Evolutionary conservation across 2,797 vertebrate genomes (phyloP), one percentile per base, ranked within the genome.

Genomic region (Picus viridis): DNA sequence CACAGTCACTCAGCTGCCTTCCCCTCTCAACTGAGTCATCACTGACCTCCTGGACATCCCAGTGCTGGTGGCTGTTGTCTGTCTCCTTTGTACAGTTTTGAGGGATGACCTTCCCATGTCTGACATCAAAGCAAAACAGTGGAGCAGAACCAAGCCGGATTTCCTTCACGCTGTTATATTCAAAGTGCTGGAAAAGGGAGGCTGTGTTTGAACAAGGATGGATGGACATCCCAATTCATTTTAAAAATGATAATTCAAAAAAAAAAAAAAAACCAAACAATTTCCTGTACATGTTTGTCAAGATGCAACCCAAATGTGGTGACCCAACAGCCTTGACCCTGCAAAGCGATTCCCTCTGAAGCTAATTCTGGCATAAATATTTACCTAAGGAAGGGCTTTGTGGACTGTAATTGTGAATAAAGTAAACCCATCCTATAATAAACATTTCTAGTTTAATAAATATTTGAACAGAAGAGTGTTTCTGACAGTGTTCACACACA

Each of bases 21-120:
- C 53, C 29, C n/a, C 72, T 68, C 30, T 16, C 4, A 5, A 26
- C 29, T 81, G 43, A n/a, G 13, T 12, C 43, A 19, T 6, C 29
- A 75, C 97, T 94, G 93, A 98, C 98, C 98, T 99, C 97, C 72
- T 97, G 97, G 73, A 98, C 96, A 78, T 98, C 98, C 98, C 98
- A 99, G 92, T 95, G 97, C 80, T 98, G 97, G 34, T 90, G 95
- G 84, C 78, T 72, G 69, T 93, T 88, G 6, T 94, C 68, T 32
- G 70, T 83, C 49, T 93, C 97, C 54, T 92, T 26, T 6, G 95
- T 96, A 86, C 98, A 99, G 29, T 96, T 97, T 86, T 98, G 97
- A 69, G 98, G 96, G 83, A 98, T 93, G 83, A 98, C 97, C 80
- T 93, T 96, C 70, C 98, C 98, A 1, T 89, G 95, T 63, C 88